Percentiles rank a stretch among this genome's conserved stretches.
Conservation (phyloP, 30 jellyfish, hydroid and myxozoan genomes). For the Aurelia sp. region DNA sequence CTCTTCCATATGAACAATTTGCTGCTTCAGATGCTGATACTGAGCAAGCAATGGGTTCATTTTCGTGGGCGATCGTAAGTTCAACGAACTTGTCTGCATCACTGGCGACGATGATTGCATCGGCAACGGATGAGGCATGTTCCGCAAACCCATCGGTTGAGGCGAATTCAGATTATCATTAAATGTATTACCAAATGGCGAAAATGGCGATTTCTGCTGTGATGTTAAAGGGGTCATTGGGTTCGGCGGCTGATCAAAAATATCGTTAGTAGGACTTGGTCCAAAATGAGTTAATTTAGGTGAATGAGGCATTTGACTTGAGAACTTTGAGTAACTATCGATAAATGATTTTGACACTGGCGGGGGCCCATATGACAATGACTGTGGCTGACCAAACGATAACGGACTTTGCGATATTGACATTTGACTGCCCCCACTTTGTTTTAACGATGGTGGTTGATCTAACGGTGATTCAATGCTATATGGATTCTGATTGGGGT, state of each 20-base stretch:
- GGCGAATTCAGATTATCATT: conserved; percentile 53
- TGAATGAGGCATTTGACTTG: conserved; percentile 73
- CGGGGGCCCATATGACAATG: conserved; percentile 37
- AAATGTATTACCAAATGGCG: conserved; percentile 59
- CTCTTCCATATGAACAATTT: conserved; percentile 57
- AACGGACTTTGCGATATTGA: conserved; percentile 52
- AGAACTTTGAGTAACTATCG: conserved; percentile 45
- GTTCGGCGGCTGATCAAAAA: conserved; percentile 77
- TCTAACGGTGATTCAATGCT: conserved; percentile 40
- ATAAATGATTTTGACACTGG: conserved; percentile 60
- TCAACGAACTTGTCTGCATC: conserved; percentile 41
- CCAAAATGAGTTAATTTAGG: conserved; percentile 96
- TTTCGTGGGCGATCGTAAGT: conserved; percentile 65
- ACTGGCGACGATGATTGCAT: conserved; percentile 50
- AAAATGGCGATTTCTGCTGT: conserved; percentile 64
- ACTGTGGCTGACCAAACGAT: conserved; percentile 69
- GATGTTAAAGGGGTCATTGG: conserved; percentile 64
- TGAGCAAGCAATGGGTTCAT: conserved; percentile 60
- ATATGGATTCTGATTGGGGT: conserved; percentile 57
- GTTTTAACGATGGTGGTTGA: conserved; percentile 67
- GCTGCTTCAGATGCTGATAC: conserved; percentile 71
- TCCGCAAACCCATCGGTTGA: conserved; percentile 32
- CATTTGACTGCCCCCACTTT: conserved; percentile 50
- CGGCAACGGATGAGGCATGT: conserved; percentile 51
- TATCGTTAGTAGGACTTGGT: conserved; percentile 81